Base-by-base conservation (phyloP, 2,113 vertebrate species). In the Eptesicus fuscus region DNA sequence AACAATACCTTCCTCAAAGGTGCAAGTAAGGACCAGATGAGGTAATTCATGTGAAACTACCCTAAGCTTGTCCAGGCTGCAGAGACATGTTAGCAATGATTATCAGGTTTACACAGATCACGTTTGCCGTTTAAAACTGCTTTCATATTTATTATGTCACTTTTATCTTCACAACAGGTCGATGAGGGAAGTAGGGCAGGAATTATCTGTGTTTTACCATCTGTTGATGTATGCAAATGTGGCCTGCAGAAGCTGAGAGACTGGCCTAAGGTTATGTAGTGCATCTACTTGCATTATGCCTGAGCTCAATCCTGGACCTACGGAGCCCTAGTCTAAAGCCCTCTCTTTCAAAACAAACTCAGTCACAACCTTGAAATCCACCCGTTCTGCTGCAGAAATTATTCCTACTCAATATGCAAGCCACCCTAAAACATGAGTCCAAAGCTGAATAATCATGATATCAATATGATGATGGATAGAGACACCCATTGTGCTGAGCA, bases 111-210 rank as follows among this genome's bases (percentile, higher is more conserved):
- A 18, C 22, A 65, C 9, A 51, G 40, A 51, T 94, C 69, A 74
- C 32, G 14, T 91, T 94, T 80, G 67, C 69, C 92, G 88, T 88
- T 95, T 56, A 76, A 90, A 90, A 92, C 7, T 30, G 76, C 80
- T 90, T 92, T 90, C 59, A 63, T 69, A 63, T 78, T 92, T 91
- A 94, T 76, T 71, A 56, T 73, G 65, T 93, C 59, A 61, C 37
- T 71, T 67, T 96, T 94, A 78, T 90, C 67, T 90, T 92, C 88
- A 79, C 14, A 70, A 61, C 28, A 37, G 17, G n/a, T 53, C 47
- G 51, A 9, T 42, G 51, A 93, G 49, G 53, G 85, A 80, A 42
- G 49, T 80, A 94, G 92, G n/a, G 51, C 44, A 59, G 65, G 73
- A 82, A 73, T 77, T 80, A 88, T 85, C 76, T 95, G 0, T 51